phyloP scores from a whole-genome alignment of 2,797 vertebrate genomes.

The Spinibarbus caldwelli region DNA sequence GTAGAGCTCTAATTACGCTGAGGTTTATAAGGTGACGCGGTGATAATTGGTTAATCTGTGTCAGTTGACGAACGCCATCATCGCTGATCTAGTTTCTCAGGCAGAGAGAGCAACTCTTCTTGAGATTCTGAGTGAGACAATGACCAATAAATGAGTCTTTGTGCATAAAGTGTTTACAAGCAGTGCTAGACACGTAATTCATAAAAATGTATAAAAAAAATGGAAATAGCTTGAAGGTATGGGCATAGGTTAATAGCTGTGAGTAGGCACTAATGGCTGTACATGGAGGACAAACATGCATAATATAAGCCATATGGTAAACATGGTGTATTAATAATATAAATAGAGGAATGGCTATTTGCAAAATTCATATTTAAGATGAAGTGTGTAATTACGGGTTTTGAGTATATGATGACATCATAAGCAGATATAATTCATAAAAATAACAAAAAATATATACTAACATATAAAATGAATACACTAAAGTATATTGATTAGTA shows the following conservation, averaged over 20 bases:
- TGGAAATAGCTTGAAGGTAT: not conserved
- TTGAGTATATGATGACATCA: not conserved
- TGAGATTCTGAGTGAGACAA: too few species aligned
- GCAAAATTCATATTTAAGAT: not conserved
- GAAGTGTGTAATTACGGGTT: not conserved
- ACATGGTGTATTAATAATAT: not conserved
- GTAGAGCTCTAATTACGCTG: constrained; percentile 39
- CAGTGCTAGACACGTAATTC: too few species aligned
- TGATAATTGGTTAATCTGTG: constrained; percentile 57
- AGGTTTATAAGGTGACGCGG: constrained; percentile 35
- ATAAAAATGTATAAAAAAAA: not conserved
- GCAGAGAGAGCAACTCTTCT: not conserved
- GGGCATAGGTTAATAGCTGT: not conserved
- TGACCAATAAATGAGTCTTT: too few species aligned
- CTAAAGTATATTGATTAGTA: not conserved
- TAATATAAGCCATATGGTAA: not conserved
- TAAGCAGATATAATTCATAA: too few species aligned
- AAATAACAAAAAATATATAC: not conserved
- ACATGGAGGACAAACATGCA: not conserved
- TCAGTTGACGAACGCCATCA: constrained; percentile 9
- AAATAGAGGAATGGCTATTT: not conserved
- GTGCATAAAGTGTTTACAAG: too few species aligned
- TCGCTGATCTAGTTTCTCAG: constrained; percentile 54
- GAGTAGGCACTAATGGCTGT: not conserved
- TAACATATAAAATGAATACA: not conserved